Base-by-base conservation (phyloP, 2,888 invertebrate species). In the Melinopterus prodromus region DNA sequence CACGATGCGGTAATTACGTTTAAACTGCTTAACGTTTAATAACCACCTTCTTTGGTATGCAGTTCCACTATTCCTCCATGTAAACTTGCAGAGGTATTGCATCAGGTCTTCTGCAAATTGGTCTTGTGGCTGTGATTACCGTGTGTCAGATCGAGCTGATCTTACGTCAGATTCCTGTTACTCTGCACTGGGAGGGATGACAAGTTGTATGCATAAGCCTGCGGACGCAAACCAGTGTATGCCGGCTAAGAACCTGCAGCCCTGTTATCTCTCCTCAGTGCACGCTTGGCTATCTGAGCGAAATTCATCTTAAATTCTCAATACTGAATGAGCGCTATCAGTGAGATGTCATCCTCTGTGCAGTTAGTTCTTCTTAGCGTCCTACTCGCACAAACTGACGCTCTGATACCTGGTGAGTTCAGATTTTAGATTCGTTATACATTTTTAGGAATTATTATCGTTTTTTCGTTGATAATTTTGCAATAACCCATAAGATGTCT, bases 101-200 rank as follows among this genome's bases (percentile, higher is more conserved):
- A 37, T 74, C 74, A 74, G 74, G 37, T n/a, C 36, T 26, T 74
- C 15, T n/a, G 35, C 37, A 35, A n/a, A 37, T 35, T 37, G 35
- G 36, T 36, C 26, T 74, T 74, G 26, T 5, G 35, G 6, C n/a
- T 71, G 6, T 35, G 74, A 74, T n/a, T 35, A 16, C 26, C 35
- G 16, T 35, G 16, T 35, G 74, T 74, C 35, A 74, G 35, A 74
- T 36, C 36, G 35, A 26, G 37, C n/a, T 35, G n/a, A 74, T 74
- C 16, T 74, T 74, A 74, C 74, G 35, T 74, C 74, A 74, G 74
- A 74, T 74, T 26, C 74, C 35, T 26, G 74, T 74, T 74, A 3
- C 53, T 53, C 1, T 53, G 53, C 53, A 53, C 5, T 53, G 7
- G 53, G 5, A 53, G 53, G 53, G 53, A 12, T 53, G 12, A 53